Conservation (phyloP, 2,113 vertebrate species). For the Rhadina sibilatrix region DNA sequence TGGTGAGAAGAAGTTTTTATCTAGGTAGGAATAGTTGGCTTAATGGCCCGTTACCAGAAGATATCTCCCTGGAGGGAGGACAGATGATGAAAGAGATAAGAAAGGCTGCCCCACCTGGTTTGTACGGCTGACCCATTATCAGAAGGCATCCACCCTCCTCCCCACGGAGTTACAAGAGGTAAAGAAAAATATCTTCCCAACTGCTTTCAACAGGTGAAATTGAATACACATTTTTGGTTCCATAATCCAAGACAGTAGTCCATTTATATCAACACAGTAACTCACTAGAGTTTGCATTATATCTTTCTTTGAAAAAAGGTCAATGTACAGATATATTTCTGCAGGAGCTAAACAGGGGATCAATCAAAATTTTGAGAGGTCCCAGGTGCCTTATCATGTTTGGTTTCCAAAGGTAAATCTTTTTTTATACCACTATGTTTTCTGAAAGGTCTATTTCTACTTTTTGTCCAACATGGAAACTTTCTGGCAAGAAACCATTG, state of each 20-base stretch:
- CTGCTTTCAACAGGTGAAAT: no score
- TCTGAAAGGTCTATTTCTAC: background rate
- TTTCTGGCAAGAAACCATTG: background rate
- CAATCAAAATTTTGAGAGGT: background rate
- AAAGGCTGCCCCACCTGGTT: no score
- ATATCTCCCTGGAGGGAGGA: no score
- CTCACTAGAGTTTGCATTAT: background rate
- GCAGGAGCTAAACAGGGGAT: background rate
- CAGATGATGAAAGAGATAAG: no score
- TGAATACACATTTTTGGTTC: no score
- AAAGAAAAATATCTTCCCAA: no score
- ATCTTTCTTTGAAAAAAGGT: background rate
- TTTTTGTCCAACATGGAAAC: background rate
- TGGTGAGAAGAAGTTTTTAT: no score
- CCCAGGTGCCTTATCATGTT: background rate
- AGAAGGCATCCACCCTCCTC: no score
- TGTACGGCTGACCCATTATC: no score
- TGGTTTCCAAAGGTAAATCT: background rate
- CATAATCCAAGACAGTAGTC: background rate
- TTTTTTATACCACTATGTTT: background rate
- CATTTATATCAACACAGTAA: background rate
- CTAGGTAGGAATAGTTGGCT: no score
- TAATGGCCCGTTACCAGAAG: no score
- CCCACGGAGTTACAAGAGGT: no score
- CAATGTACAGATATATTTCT: background rate